phyloP scores from a whole-genome alignment of 1,140 invertebrate species.

The Magallana ariakensis region DNA sequence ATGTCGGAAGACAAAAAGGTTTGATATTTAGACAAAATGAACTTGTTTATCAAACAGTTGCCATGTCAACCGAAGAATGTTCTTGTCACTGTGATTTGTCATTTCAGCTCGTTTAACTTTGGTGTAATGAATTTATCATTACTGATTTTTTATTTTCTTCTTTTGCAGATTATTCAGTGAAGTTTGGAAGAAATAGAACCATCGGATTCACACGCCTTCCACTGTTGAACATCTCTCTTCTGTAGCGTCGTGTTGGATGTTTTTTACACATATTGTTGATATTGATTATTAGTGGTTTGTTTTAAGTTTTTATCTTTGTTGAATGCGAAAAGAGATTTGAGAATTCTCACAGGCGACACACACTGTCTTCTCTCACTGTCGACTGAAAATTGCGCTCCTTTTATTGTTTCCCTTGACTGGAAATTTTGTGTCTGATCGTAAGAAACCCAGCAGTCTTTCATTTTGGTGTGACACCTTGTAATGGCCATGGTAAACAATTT shows the following conservation, averaged over 20 bases:
- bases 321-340: slow-evolving; percentile 3
- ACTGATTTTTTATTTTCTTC: neutral
- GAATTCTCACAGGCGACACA: neutral
- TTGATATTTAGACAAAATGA: neutral
- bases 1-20: neutral
- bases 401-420: neutral
- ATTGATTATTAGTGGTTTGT: slow-evolving; percentile 33
- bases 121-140: slow-evolving; percentile 10
- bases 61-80: neutral
- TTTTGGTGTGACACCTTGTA: slow-evolving; percentile 60
- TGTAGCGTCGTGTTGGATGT: slow-evolving; percentile 5
- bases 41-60: slow-evolving; percentile 5
- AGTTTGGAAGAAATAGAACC: slow-evolving; percentile 20
- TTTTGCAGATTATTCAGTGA: slow-evolving; percentile 29
- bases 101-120: slow-evolving; percentile 10
- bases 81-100: neutral
- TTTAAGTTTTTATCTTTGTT: slow-evolving; percentile 17
- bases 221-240: neutral
- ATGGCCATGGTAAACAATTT: slow-evolving; percentile 91
- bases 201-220: neutral
- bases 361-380: neutral
- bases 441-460: slow-evolving; percentile 23
- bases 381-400: neutral
- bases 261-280: slow-evolving; percentile 12
- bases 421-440: slow-evolving; percentile 7